Base-by-base conservation (phyloP, 2,888 invertebrate species). In the Melipona bicolor region DNA sequence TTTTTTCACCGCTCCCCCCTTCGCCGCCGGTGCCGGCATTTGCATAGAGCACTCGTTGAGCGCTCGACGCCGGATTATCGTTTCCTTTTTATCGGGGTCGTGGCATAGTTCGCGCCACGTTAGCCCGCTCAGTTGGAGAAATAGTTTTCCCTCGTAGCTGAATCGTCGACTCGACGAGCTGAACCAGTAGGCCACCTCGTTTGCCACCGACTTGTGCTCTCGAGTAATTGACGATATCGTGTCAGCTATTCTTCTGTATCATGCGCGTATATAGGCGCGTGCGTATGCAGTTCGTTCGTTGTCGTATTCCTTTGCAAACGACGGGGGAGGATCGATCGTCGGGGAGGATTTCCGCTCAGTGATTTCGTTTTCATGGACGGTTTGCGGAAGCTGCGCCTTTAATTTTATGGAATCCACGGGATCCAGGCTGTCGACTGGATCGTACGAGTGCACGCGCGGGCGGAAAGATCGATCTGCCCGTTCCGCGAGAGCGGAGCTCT, bases 71-170 rank as follows among this genome's bases (percentile, higher is more conserved):
- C 73, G 76, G 86, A 86, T 86, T 87, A 86, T 87, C 86, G 78
- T 83, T 84, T 81, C 77, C 81, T 84, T 87, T 81, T 87, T 87
- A 87, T 87, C 87, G 84, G 54, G 81, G 81, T 86, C 83, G 81
- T 76, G 79, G 80, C 84, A 80, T 65, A 73, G 80, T 80, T 85
- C 56, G 80, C 73, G 73, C 79, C 73, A 61, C 85, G 84, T 84
- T 77, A 80, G 79, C 70, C 73, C 50, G 73, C 59, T 61, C 56
- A 17, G 69, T 74, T 70, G 15, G 77, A 84, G 77, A 70, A 77
- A 84, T 69, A 64, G 79, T 68, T 84, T 84, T 4, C 54, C 84
- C 68, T 49, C 6, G 71, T n/a, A 56, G 49, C 27, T 36, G 65
- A 69, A 70, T 9, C 32, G 50, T 68, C 72, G 69, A 80, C 27